Evolutionary conservation across 1,140 invertebrate species (phyloP), one percentile per base, ranked within the genome.

Genomic region (Cydia amplana): DNA sequence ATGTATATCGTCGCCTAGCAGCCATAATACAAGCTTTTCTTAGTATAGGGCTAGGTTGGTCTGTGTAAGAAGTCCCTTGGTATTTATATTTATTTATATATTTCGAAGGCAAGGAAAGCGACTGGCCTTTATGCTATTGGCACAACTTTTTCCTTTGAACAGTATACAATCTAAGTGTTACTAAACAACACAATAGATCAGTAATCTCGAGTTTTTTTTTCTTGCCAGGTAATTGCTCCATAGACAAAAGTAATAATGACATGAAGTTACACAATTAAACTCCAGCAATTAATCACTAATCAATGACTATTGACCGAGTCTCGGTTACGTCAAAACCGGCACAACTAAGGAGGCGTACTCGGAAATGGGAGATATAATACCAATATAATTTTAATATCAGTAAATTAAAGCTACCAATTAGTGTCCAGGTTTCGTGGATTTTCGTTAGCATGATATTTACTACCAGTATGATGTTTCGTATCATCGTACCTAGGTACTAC

Each of bases 251-350:
- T 60, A 23, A 23, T 60, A 9, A 60, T 60, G 55, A 23, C 9
- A 60, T 23, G 55, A 55, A 23, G 55, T 60, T 23, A 60, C 55
- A 60, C 55, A 60, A 60, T 60, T 60, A 23, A 60, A 23, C 20
- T 60, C 20, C 20, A 60, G 55, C 55, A 60, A 60, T 60, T 60
- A 60, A 60, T 60, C 55, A 60, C 55, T 60, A 60, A 60, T 60
- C 55, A 60, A 60, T 60, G 55, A 60, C 55, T 60, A 60, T 60
- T 60, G 55, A 60, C 55, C 20, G 55, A 60, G 55, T n/a, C 55
- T 60, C 20, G 7, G 55, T 60, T 60, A 60, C 55, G 55, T 60
- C 55, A 23, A 46, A 23, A 60, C 20, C 9, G 55, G 55, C 55
- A 60, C 7, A 60, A 23, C 55, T 4, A 23, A 23, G 55, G n/a